These are phyloP conservation scores for Australoheros scitulus DNA, from an alignment of 2,113 vertebrate species.

Conservation along the genomic window DNA sequence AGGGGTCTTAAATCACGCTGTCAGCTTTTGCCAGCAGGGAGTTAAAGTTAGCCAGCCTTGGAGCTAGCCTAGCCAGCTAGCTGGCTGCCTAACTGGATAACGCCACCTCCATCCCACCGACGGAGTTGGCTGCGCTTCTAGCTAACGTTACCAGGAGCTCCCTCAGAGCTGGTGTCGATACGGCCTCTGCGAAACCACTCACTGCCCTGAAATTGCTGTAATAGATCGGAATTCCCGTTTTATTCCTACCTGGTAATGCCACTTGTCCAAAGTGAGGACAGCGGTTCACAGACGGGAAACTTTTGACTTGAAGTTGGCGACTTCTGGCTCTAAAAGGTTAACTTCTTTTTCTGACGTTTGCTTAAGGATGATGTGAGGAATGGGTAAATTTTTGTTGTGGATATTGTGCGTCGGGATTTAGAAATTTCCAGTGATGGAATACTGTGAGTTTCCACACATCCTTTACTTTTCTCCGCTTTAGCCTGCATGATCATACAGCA, in stretches of 20 bases:
- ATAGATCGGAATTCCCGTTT: background rate
- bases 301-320: background rate
- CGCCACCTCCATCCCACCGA: constrained; percentile 48
- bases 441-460: background rate
- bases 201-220: background rate
- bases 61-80: constrained; percentile 66
- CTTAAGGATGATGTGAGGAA: background rate
- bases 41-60: constrained; percentile 42
- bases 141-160: constrained; percentile 11
- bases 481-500: background rate
- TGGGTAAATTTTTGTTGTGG: background rate
- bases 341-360: background rate
- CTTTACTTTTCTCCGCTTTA: background rate
- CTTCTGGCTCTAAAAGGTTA: background rate
- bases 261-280: background rate
- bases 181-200: background rate
- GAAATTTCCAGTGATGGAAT: background rate
- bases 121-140: constrained; percentile 19
- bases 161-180: background rate
- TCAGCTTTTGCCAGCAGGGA: background rate
- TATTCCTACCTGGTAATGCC: background rate
- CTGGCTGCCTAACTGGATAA: constrained; percentile 36
- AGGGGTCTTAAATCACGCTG: background rate
- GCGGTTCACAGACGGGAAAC: background rate
- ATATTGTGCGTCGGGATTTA: background rate